Evolutionary conservation across 1,140 invertebrate species (phyloP), one percentile per base, ranked within the genome.

Genomic region (Vollenhovia emeryi): DNA sequence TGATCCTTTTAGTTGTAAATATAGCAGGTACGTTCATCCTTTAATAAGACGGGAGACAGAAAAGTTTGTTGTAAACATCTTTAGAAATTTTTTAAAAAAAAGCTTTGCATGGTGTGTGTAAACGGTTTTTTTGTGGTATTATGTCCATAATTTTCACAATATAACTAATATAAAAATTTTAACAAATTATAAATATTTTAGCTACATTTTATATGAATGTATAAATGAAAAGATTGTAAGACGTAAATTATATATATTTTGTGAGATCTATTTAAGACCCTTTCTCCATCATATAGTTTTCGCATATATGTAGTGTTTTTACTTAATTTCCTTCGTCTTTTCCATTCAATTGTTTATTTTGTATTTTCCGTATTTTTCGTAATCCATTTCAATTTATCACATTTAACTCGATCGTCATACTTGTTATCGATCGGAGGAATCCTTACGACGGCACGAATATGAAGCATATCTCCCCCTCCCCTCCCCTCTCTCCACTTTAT

Each of bases 351-450:
- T 21, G 43, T 48, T 50, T 2, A 36, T 79, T 82, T 73, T 59
- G 13, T 36, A 9, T 80, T 69, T 68, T 68, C 59, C 48, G 5
- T 66, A 79, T 66, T 80, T 80, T 71, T 27, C 8, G 4, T 30
- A 13, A n/a, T 13, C 43, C 11, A 33, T 50, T 50, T 57, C 50
- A 11, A 27, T 45, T 11, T 73, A 71, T 73, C 36, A 21, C 27
- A n/a, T 27, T 82, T 45, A 48, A 43, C 5, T 48, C 27, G 0
- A 0, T 79, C 74, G 36, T 76, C 40, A 33, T 30, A 74, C 48
- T 83, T 30, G 71, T 75, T 62, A 43, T 43, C 36, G 45, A 60
- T 64, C 59, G 30, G 18, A 27, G 24, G 18, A 33, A 24, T 57
- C 18, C 21, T 80, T 30, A 21, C 45, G 30, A 13, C 27, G 13